phyloP scores from a whole-genome alignment of 2,888 invertebrate genomes.

The Ormyrus rosae region DNA sequence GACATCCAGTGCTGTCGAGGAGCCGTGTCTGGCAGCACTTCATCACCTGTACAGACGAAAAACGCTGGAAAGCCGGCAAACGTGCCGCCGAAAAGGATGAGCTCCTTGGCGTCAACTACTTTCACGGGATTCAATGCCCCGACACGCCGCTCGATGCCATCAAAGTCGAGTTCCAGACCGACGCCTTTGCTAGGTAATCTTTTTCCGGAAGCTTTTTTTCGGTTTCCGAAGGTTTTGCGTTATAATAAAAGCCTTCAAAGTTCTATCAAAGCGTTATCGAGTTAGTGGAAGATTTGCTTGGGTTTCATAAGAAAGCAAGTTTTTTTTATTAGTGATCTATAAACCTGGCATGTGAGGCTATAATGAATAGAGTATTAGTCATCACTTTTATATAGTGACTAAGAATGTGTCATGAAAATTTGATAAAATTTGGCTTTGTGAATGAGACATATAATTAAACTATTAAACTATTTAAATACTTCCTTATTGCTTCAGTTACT shows the following conservation, averaged over 20 bases:
- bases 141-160: constrained; percentile 84
- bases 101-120: constrained; percentile 92
- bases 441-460: too few species aligned
- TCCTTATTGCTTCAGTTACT: too few species aligned
- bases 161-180: constrained; percentile 88
- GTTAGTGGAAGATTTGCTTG: too few species aligned
- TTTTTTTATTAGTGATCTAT: not conserved
- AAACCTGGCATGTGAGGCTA: not conserved
- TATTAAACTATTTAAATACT: too few species aligned
- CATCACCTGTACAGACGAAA: constrained; percentile 97
- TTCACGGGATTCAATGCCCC: constrained; percentile 91
- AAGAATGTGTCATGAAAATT: not conserved
- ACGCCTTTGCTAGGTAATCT: constrained; percentile 81
- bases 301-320: too few species aligned
- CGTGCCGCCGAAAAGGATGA: constrained; percentile 96
- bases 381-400: not conserved
- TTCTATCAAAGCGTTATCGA: too few species aligned
- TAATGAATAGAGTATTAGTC: too few species aligned
- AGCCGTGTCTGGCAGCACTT: constrained; percentile 98
- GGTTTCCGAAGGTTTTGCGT: too few species aligned
- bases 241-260: too few species aligned
- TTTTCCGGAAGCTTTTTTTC: too few species aligned
- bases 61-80: constrained; percentile 98
- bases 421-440: too few species aligned
- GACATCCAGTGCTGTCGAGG: constrained; percentile 95